phyloP scores from a whole-genome alignment of 2,797 vertebrate species.

The Mergus octosetaceus region DNA sequence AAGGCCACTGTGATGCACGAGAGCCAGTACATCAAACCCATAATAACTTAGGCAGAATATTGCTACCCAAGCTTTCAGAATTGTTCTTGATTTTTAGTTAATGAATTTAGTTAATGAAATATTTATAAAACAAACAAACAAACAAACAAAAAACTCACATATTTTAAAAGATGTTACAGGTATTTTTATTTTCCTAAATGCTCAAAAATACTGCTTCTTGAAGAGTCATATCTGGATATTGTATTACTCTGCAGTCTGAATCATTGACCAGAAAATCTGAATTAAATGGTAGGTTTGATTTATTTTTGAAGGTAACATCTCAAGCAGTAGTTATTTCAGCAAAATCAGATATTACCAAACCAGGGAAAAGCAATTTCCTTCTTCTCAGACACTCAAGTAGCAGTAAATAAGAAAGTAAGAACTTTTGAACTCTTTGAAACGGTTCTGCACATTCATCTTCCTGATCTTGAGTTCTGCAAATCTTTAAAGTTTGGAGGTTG shows the following conservation, averaged over 20 bases:
- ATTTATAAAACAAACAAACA: not conserved
- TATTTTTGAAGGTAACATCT: not conserved
- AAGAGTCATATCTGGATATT: not conserved
- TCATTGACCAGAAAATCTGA: not conserved
- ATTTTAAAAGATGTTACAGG: not conserved
- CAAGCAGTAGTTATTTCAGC: not conserved
- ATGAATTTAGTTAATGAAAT: not conserved
- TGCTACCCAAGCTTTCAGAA: not conserved
- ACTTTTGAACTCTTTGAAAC: not conserved
- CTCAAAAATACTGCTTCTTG: not conserved
- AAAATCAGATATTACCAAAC: not conserved
- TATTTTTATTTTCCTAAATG: not conserved
- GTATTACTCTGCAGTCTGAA: not conserved
- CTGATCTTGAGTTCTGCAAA: not conserved
- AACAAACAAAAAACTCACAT: not conserved
- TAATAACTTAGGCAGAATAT: not conserved
- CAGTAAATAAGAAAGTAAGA: not conserved
- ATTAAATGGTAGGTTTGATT: not conserved
- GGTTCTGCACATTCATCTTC: not conserved
- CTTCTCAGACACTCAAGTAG: not conserved
- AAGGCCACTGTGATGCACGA: not conserved
- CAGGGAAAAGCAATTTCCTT: not conserved
- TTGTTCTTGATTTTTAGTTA: not conserved
- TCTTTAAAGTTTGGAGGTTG: not conserved
- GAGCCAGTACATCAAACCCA: fast-evolving